A percentile compares a stretch with the other conserved stretches of the same genome.
These are phyloP conservation scores for Eurytemora carolleeae DNA, from an alignment of 1,140 invertebrate species.

Conservation along the genomic window DNA sequence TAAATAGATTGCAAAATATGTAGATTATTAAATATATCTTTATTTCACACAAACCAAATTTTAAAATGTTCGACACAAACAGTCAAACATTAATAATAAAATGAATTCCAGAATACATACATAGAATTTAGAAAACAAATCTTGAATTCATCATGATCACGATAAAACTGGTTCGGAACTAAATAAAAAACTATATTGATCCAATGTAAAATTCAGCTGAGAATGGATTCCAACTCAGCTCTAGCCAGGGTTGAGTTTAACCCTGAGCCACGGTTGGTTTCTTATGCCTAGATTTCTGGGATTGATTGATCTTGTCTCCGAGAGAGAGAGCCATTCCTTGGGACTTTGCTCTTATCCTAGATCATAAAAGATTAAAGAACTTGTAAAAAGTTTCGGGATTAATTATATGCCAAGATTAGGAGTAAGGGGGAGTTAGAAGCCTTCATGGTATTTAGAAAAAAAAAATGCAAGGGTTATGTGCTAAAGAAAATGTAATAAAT, in stretches of 20 bases:
- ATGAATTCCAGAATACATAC: too few species aligned
- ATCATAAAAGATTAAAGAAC: too few species aligned
- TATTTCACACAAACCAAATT: neutral
- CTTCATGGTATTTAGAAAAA: too few species aligned
- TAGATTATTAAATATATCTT: neutral
- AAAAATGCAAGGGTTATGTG: too few species aligned
- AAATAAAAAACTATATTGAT: neutral
- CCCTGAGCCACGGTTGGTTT: conserved; percentile 4
- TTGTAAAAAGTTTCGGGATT: too few species aligned
- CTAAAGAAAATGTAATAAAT: too few species aligned
- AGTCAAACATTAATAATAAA: neutral
- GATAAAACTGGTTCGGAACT: neutral
- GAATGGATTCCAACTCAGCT: neutral
- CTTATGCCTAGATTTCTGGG: conserved; percentile 40
- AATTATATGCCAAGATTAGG: too few species aligned
- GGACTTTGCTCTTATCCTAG: conserved; percentile 72
- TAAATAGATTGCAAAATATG: neutral
- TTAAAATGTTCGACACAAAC: neutral
- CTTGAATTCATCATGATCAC: neutral
- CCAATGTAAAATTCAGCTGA: neutral
- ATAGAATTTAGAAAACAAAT: too few species aligned
- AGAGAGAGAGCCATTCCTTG: conserved; percentile 90
- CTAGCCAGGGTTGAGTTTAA: neutral
- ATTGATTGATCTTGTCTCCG: conserved; percentile 86
- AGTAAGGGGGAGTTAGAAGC: too few species aligned